Conservation (phyloP, 1,140 invertebrate genomes). For the Drosophila ogumai region DNA sequence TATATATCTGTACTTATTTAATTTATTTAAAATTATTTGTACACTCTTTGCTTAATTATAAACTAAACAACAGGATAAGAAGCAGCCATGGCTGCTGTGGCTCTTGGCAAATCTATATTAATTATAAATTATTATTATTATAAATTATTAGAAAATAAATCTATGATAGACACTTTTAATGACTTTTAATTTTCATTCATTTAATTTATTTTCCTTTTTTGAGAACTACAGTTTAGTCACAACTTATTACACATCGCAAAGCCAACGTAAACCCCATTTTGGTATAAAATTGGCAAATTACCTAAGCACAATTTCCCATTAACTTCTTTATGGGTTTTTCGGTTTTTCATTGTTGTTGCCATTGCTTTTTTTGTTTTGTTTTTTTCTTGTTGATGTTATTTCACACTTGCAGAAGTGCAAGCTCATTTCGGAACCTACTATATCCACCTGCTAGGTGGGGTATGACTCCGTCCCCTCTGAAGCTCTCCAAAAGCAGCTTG, state of each 20-base stretch:
- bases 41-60: too few species aligned
- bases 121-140: too few species aligned
- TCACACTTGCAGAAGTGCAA: slow-evolving; percentile 60
- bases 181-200: neutral
- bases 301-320: slow-evolving; percentile 46
- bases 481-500: slow-evolving; percentile 21
- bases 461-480: neutral
- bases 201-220: neutral
- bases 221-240: slow-evolving; percentile 6
- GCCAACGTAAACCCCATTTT: slow-evolving; percentile 24
- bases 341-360: slow-evolving; percentile 10
- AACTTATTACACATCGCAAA: slow-evolving; percentile 20
- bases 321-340: slow-evolving; percentile 44
- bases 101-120: too few species aligned
- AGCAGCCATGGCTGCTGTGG: too few species aligned
- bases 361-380: neutral
- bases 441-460: slow-evolving; percentile 1
- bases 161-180: neutral
- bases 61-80: too few species aligned
- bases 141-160: neutral
- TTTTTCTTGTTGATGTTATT: slow-evolving; percentile 27
- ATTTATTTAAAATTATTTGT: too few species aligned
- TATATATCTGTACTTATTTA: too few species aligned
- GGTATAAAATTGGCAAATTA: slow-evolving; percentile 40
- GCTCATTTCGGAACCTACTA: slow-evolving; percentile 42